These are phyloP conservation scores for Calephelis perditalis DNA, from an alignment of 2,888 invertebrate genomes.

Conservation along the genomic window DNA sequence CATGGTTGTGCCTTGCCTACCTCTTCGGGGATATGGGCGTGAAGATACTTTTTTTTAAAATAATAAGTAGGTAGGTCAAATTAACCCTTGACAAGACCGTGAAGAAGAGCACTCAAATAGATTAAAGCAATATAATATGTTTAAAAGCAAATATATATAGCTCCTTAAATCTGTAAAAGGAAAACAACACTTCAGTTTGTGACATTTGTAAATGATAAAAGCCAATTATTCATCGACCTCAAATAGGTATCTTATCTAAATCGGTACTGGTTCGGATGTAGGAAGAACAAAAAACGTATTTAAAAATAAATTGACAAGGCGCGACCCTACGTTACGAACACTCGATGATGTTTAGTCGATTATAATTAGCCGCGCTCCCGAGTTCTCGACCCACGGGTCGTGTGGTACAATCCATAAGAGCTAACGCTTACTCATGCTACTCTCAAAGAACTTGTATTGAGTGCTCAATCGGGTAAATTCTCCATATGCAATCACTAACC, in stretches of 20 bases:
- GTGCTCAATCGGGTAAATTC: background rate
- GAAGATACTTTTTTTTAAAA: too few species aligned
- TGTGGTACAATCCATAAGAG: constrained; percentile 38
- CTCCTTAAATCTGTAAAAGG: too few species aligned
- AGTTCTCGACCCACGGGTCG: constrained; percentile 48
- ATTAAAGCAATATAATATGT: background rate
- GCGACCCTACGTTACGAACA: constrained; percentile 69
- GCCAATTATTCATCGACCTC: constrained; percentile 13
- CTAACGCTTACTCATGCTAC: too few species aligned
- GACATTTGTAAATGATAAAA: constrained; percentile 8
- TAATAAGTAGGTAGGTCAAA: too few species aligned
- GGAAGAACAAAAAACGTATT: constrained; percentile 54
- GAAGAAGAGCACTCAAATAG: too few species aligned
- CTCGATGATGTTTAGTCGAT: constrained; percentile 75
- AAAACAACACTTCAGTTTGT: constrained; percentile 4
- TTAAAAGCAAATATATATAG: background rate
- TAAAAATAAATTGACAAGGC: constrained; percentile 59
- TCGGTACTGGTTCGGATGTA: constrained; percentile 20
- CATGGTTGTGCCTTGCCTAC: too few species aligned
- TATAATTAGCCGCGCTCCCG: constrained; percentile 72
- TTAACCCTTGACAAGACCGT: too few species aligned
- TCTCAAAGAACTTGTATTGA: background rate
- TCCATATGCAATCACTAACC: background rate
- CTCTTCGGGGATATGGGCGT: too few species aligned
- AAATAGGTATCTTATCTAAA: constrained; percentile 15